Conservation (phyloP, 2,888 invertebrate species). For the Calameuta filiformis region DNA sequence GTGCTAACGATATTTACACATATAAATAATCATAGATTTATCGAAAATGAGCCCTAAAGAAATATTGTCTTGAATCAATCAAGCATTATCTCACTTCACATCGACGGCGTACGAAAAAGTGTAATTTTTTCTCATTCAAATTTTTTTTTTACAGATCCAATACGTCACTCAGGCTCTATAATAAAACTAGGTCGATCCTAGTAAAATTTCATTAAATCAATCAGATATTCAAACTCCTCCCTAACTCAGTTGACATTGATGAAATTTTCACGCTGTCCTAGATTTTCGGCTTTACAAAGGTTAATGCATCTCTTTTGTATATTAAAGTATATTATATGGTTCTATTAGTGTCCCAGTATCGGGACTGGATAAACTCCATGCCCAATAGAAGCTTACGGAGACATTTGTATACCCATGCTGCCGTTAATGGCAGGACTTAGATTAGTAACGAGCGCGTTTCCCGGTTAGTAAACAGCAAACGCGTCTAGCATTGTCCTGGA, state of each 20-base stretch:
- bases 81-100: neutral
- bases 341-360: conserved; percentile 1
- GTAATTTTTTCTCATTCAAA: neutral
- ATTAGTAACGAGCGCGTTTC: conserved; percentile 20
- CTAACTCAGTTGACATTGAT: neutral
- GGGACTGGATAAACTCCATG: neutral
- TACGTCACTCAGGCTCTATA: neutral
- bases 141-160: neutral
- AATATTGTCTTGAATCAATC: neutral
- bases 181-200: neutral
- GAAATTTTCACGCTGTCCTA: neutral
- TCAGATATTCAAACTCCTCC: neutral
- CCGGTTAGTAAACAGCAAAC: conserved; percentile 18
- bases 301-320: neutral
- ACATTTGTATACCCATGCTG: neutral
- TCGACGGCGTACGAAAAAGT: neutral
- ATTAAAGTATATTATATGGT: conserved; percentile 1
- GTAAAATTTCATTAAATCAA: neutral
- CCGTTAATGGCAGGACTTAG: conserved; percentile 12
- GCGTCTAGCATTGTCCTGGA: neutral
- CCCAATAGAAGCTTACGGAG: conserved; percentile 8
- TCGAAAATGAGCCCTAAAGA: neutral
- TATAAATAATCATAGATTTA: neutral
- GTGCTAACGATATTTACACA: neutral
- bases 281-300: neutral